Percentiles rank a stretch among this genome's conserved stretches.
These are phyloP conservation scores for Morinoia aosen DNA, from an alignment of 2,888 invertebrate species.

Conservation along the genomic window DNA sequence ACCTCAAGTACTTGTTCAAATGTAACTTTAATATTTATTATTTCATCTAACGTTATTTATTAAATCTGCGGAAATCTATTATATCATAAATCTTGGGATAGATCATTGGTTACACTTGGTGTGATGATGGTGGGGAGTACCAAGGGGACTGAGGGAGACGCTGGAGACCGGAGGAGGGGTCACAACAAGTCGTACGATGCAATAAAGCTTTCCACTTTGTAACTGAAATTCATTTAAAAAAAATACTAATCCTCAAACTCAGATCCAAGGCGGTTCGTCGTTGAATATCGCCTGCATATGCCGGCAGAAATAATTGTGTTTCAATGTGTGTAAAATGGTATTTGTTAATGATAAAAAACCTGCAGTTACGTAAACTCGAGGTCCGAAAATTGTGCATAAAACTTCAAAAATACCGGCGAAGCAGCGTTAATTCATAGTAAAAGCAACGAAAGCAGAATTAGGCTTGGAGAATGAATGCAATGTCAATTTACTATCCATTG, in stretches of 20 bases:
- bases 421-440: background rate
- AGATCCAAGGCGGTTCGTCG: background rate
- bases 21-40: background rate
- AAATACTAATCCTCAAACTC: background rate
- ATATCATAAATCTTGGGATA: background rate
- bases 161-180: background rate
- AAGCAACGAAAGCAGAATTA: conserved; percentile 21
- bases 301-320: background rate
- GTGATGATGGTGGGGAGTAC: conserved; percentile 4
- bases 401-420: conserved; percentile 15
- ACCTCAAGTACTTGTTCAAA: too few species aligned
- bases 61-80: background rate
- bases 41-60: background rate
- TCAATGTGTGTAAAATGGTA: conserved; percentile 5
- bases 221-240: background rate
- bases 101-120: background rate
- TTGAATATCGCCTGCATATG: background rate
- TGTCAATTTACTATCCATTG: conserved; percentile 6
- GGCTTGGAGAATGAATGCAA: background rate
- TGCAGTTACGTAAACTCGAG: background rate
- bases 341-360: conserved; percentile 12
- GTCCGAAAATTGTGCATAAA: background rate
- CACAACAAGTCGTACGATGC: background rate
- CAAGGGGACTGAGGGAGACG: conserved; percentile 1
- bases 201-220: background rate